These are phyloP conservation scores for Hetaerina titia DNA, from an alignment of 2,888 invertebrate species.

Conservation along the genomic window DNA sequence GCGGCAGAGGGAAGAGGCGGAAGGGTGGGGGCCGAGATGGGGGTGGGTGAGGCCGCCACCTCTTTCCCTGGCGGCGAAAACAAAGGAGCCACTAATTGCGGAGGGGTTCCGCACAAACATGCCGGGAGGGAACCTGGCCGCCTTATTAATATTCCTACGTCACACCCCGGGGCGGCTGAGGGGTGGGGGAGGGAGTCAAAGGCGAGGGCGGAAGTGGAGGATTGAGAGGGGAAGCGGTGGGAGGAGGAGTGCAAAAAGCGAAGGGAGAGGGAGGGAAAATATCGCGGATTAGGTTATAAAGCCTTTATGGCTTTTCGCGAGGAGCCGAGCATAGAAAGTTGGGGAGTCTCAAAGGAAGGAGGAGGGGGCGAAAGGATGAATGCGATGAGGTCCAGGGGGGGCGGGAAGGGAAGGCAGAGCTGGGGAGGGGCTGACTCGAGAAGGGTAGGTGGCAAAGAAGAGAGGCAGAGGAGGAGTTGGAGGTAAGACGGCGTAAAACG, in stretches of 20 bases:
- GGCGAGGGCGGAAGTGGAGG: not conserved
- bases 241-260: not conserved
- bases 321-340: conserved; percentile 59
- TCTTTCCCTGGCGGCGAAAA: conserved; percentile 36
- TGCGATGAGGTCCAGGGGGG: not conserved
- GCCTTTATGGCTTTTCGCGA: conserved; percentile 59
- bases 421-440: not conserved
- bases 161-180: not conserved
- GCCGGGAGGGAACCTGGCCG: conserved; percentile 54
- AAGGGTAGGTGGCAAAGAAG: not conserved
- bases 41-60: not conserved
- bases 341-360: conserved; percentile 18
- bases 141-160: conserved; percentile 64
- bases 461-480: not conserved
- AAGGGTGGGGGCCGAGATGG: not conserved
- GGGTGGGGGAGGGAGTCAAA: not conserved
- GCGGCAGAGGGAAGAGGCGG: not conserved
- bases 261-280: not conserved
- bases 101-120: conserved; percentile 53
- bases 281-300: conserved; percentile 65
- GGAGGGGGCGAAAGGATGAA: not conserved
- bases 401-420: not conserved
- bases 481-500: not conserved
- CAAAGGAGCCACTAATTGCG: conserved; percentile 63
- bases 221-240: not conserved